phyloP scores from a whole-genome alignment of 2,113 vertebrate species.

The human (Homo sapiens) region DNA sequence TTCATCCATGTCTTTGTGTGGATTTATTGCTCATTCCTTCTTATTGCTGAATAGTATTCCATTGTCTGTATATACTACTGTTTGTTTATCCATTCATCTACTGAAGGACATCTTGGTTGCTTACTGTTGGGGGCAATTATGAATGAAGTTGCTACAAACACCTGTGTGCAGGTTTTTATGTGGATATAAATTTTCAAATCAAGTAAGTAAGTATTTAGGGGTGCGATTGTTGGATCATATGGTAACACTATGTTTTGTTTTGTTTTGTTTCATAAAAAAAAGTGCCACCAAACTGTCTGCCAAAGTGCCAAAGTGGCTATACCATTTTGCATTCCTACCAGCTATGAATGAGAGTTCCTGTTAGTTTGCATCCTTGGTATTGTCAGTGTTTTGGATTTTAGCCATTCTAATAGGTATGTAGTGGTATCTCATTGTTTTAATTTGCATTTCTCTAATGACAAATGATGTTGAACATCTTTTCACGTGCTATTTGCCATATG shows the following conservation, averaged over 20 bases:
- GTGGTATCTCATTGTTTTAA: too few relatives aligned
- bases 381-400: not conserved
- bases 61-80: not conserved
- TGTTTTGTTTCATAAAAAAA: not conserved
- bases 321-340: not conserved
- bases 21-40: not conserved
- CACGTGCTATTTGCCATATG: too few relatives aligned
- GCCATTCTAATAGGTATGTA: not conserved
- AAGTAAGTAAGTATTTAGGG: not conserved
- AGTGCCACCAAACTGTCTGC: not conserved
- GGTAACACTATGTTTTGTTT: constrained; percentile 7
- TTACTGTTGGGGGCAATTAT: not conserved
- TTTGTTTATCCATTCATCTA: not conserved
- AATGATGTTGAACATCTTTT: too few relatives aligned
- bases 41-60: not conserved
- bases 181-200: not conserved
- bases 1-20: not conserved
- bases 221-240: not conserved
- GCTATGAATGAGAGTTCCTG: not conserved
- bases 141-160: not conserved
- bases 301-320: constrained; percentile 17
- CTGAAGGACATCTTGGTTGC: not conserved
- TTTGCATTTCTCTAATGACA: too few relatives aligned
- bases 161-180: not conserved
- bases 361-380: not conserved